Evolutionary conservation across 2,113 vertebrate genomes (phyloP).

Genomic region (Cynocephalus volans): DNA sequence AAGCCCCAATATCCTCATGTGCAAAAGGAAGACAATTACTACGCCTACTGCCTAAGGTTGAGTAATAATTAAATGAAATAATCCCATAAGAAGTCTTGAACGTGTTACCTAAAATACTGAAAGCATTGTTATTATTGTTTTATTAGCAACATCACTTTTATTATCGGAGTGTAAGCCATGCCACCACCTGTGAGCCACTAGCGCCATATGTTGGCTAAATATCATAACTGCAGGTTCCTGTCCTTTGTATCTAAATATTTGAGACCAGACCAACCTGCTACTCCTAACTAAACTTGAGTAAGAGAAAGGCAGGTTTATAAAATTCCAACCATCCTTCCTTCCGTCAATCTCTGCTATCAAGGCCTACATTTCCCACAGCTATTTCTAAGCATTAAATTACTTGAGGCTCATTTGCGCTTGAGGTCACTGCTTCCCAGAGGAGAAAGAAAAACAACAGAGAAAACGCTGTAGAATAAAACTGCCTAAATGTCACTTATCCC

Average conservation of each 20-base stretch:
- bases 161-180: neutral
- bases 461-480: neutral
- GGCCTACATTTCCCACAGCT: neutral
- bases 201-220: neutral
- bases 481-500: neutral
- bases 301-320: neutral
- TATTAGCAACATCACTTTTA: neutral
- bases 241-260: neutral
- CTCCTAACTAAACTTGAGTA: neutral
- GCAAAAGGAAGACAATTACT: neutral
- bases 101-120: neutral
- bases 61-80: neutral
- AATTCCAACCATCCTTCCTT: neutral
- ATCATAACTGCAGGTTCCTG: neutral
- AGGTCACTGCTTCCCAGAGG: neutral
- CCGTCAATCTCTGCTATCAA: neutral
- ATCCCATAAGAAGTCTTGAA: neutral
- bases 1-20: neutral
- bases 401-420: neutral
- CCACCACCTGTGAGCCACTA: neutral
- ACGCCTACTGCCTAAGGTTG: neutral
- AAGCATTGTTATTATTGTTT: neutral
- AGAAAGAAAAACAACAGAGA: neutral
- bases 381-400: conserved; percentile 24
- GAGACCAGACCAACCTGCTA: neutral